A percentile compares a stretch with the other conserved stretches of the same genome.
Evolutionary conservation across 1,140 invertebrate genomes (phyloP).

Genomic region (Plectus sambesii): DNA sequence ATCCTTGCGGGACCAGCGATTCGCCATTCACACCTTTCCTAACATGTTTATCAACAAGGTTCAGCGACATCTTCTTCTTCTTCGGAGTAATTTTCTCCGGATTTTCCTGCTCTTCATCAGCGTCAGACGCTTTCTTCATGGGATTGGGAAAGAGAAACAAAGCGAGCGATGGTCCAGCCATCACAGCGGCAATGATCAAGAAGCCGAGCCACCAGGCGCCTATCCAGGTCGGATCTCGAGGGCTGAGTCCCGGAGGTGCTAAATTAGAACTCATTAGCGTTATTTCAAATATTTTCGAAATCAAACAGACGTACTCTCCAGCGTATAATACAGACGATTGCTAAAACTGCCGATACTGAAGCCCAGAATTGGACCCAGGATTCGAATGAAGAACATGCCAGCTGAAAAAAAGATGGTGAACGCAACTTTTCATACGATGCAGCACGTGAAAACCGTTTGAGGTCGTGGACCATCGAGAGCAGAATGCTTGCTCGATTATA

Average conservation of each 20-base stretch:
- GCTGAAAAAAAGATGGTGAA: slow-evolving; percentile 26
- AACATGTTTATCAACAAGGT: slow-evolving; percentile 35
- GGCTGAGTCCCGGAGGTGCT: slow-evolving; percentile 29
- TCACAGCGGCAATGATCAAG: slow-evolving; percentile 29
- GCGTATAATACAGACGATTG: slow-evolving; percentile 40
- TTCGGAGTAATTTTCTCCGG: slow-evolving; percentile 11
- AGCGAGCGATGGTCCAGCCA: slow-evolving; percentile 27
- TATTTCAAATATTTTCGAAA: not conserved
- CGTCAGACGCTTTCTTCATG: not conserved
- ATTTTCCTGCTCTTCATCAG: slow-evolving; percentile 7
- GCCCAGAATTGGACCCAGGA: slow-evolving; percentile 40
- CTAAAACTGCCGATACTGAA: slow-evolving; percentile 40
- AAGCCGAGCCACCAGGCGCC: slow-evolving; percentile 45
- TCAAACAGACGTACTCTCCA: slow-evolving; percentile 22
- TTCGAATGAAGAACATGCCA: slow-evolving; percentile 43
- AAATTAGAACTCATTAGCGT: too few species aligned
- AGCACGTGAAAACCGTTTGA: too few species aligned
- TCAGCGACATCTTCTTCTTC: slow-evolving; percentile 24
- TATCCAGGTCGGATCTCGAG: slow-evolving; percentile 36
- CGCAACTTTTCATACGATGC: too few species aligned
- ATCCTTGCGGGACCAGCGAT: slow-evolving; percentile 21
- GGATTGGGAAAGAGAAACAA: slow-evolving; percentile 35
- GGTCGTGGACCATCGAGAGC: too few species aligned
- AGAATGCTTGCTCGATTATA: too few species aligned
- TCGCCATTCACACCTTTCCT: slow-evolving; percentile 20